Evolutionary conservation across 1,140 invertebrate genomes (phyloP), one percentile per base, ranked within the genome.

Genomic region (Chrysopa pallens): DNA sequence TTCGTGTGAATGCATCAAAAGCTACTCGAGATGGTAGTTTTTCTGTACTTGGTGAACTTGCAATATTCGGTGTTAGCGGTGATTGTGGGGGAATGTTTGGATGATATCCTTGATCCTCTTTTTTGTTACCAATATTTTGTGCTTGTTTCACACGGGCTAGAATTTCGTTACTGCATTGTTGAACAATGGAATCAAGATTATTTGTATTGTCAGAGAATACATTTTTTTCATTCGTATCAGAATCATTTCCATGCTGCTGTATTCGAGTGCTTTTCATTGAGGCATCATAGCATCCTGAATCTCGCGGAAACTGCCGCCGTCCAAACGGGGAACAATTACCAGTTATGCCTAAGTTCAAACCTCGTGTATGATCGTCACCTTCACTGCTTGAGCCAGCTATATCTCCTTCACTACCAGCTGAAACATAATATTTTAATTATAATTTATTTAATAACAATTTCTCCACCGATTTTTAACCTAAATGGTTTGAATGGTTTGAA

Each of bases 241-340:
- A 12, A 42, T 68, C 53, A 40, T 55, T 52, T 31, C 49, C 51
- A 64, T 42, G 46, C 63, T 61, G 52, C 62, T 48, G 50, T 36
- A 53, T 50, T 13, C 58, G 57, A 6, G 50, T 56, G 15, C 59
- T 50, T 57, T 64, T 70, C 50, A 64, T 64, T 42, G 74, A 66
- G 52, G 76, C 72, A 48, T 83, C 80, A 51, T 83, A 84, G 53
- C 80, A 84, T 7, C 81, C 81, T 1, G 80, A 84, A 54, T 85
- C 82, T 11, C 82, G 68, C 6, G 79, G 79, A 61, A 82, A 82
- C 52, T 83, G 79, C 14, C 77, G 67, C 17, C 79, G 60, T 29
- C 75, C 77, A 51, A 83, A 82, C 11, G 78, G 76, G 7, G 78
- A 79, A 47, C 52, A 55, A 9, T 42, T 49, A 12, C 50, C 48